Percentiles rank a stretch among this genome's conserved stretches.
phyloP scores from a whole-genome alignment of 1,140 invertebrate genomes.

The Drosophila santomea region DNA sequence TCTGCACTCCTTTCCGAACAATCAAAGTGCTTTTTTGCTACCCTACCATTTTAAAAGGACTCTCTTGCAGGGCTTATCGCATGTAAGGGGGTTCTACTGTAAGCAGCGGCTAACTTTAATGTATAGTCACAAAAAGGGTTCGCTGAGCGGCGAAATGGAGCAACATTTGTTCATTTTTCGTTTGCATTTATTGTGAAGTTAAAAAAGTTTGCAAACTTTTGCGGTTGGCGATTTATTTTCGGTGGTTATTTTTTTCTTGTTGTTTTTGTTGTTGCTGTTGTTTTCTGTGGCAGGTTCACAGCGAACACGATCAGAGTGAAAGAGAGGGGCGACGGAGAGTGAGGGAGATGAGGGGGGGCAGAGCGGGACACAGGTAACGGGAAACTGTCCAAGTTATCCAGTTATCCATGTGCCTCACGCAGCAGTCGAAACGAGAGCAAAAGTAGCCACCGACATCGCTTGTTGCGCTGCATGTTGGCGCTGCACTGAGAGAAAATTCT shows the following conservation, averaged over 20 bases:
- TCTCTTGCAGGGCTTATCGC: too few species aligned
- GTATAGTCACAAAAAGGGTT: constrained; percentile 33
- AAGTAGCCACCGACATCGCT: constrained; percentile 54
- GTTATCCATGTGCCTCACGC: constrained; percentile 72
- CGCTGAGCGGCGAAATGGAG: constrained; percentile 44
- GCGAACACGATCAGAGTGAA: constrained; percentile 42
- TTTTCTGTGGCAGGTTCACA: constrained; percentile 65
- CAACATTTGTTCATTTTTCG: constrained; percentile 21
- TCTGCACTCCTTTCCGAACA: neutral
- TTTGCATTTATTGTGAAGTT: constrained; percentile 32
- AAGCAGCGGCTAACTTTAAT: neutral
- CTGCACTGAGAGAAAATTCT: constrained; percentile 10
- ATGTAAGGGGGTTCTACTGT: constrained; percentile 4
- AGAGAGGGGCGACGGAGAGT: neutral
- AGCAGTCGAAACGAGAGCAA: constrained; percentile 71
- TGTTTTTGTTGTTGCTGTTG: neutral
- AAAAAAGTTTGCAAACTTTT: constrained; percentile 48
- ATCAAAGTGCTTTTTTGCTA: too few species aligned
- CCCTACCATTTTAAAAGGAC: too few species aligned
- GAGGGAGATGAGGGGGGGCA: neutral
- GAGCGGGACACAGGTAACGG: constrained; percentile 23
- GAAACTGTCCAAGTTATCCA: constrained; percentile 53
- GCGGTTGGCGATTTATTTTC: constrained; percentile 62
- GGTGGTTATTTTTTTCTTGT: constrained; percentile 17
- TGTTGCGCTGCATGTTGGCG: constrained; percentile 29